A percentile compares a stretch with the other conserved stretches of the same genome.
These are phyloP conservation scores for Macroteleia sp. DNA, from an alignment of 2,888 invertebrate genomes.

Conservation along the genomic window DNA sequence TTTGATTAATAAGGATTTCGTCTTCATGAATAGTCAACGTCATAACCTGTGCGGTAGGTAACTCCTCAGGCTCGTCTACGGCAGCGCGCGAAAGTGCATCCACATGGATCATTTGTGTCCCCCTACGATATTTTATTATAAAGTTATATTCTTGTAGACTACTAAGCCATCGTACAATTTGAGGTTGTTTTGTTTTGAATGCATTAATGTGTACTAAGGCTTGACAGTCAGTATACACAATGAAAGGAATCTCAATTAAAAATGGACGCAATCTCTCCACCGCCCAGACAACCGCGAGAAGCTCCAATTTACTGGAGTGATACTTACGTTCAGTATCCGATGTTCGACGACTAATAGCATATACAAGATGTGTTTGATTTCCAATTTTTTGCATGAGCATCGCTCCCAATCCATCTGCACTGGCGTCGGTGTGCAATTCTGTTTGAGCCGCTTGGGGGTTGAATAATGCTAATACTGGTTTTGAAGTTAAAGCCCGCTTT, in stretches of 20 bases:
- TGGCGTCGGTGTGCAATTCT: constrained; percentile 4
- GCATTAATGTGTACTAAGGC: constrained; percentile 67
- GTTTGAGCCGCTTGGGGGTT: not conserved
- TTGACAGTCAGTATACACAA: constrained; percentile 58
- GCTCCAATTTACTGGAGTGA: constrained; percentile 47
- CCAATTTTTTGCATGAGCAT: constrained; percentile 59
- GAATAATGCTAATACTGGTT: constrained; percentile 1
- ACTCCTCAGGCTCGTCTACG: not conserved
- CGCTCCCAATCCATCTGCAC: not conserved
- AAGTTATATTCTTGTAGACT: constrained; percentile 15
- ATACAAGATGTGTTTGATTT: constrained; percentile 61
- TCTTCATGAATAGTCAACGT: not conserved
- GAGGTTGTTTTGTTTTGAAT: constrained; percentile 67
- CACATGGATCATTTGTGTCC: not conserved
- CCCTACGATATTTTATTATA: constrained; percentile 4
- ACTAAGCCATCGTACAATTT: constrained; percentile 58
- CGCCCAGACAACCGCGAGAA: constrained; percentile 32
- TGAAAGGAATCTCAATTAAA: constrained; percentile 1
- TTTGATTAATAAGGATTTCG: not conserved
- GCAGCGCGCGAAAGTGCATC: not conserved
- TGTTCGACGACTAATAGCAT: constrained; percentile 63
- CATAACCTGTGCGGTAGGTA: not conserved
- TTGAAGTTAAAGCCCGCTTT: not conserved
- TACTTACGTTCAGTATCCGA: constrained; percentile 48
- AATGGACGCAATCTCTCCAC: constrained; percentile 51